Evolutionary conservation across 1,140 invertebrate species (phyloP).

Genomic region (Dendroctonus valens): DNA sequence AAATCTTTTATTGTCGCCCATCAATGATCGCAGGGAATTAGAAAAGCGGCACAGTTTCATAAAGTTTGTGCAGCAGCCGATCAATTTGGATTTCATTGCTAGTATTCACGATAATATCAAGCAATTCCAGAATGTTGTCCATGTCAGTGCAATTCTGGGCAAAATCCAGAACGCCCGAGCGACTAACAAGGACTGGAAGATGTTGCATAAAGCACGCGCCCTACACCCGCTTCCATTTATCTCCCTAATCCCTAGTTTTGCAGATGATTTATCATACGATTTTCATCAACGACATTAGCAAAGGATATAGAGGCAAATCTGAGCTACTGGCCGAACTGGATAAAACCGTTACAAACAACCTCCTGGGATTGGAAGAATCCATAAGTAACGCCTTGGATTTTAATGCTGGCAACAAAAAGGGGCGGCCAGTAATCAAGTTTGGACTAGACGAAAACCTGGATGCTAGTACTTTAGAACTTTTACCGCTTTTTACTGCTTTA

Average conservation of each 20-base stretch:
- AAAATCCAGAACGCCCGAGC: conserved; percentile 63
- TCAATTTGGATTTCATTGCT: conserved; percentile 58
- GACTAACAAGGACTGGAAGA: conserved; percentile 65
- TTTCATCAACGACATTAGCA: conserved; percentile 41
- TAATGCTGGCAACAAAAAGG: conserved; percentile 27
- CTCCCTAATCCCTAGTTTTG: conserved; percentile 23
- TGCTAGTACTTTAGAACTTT: conserved; percentile 40
- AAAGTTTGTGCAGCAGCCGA: conserved; percentile 58
- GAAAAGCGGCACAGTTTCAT: conserved; percentile 62
- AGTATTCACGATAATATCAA: conserved; percentile 60
- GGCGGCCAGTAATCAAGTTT: conserved; percentile 41
- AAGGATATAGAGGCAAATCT: conserved; percentile 35
- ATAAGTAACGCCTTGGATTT: conserved; percentile 46
- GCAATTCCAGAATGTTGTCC: conserved; percentile 25
- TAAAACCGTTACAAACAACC: conserved; percentile 36
- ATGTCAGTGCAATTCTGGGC: conserved; percentile 50
- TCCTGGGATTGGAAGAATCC: conserved; percentile 42
- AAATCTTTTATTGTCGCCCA: conserved; percentile 62
- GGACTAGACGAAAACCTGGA: conserved; percentile 45
- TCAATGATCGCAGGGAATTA: conserved; percentile 56
- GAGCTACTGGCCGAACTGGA: conserved; percentile 39
- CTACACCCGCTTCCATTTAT: not conserved
- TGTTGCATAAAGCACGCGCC: conserved; percentile 58
- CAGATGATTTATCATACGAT: conserved; percentile 46
- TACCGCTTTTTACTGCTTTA: not conserved